Conservation (phyloP, 1,140 invertebrate genomes). For the Hydropsyche tenuis region DNA sequence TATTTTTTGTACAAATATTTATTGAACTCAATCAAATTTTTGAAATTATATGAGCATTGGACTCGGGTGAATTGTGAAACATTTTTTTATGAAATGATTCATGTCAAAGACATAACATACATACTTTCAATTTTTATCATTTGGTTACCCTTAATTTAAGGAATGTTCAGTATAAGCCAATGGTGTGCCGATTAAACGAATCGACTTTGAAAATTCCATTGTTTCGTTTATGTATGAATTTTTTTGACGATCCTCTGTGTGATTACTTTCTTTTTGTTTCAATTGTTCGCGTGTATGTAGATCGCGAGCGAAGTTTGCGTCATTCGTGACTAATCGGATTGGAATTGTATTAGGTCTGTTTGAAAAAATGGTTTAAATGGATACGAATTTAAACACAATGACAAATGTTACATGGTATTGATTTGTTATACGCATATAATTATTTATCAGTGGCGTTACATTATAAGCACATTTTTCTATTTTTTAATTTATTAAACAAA, state of each 20-base stretch:
- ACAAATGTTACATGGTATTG: constrained; percentile 27
- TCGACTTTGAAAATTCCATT: too few species aligned
- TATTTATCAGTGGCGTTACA: constrained; percentile 1
- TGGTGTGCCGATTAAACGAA: too few species aligned
- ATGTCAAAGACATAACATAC: too few species aligned
- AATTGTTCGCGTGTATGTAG: constrained; percentile 21
- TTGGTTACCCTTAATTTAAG: too few species aligned
- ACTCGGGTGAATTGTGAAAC: too few species aligned
- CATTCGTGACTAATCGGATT: constrained; percentile 26
- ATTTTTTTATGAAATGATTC: too few species aligned
- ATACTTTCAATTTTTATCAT: too few species aligned
- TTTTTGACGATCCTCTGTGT: neutral
- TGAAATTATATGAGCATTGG: too few species aligned
- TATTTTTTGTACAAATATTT: too few species aligned
- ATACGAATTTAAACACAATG: constrained; percentile 22
- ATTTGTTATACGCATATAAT: constrained; percentile 27
- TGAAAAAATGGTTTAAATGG: constrained; percentile 23
- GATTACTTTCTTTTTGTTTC: constrained; percentile 25
- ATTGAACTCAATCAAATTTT: too few species aligned
- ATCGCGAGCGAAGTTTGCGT: constrained; percentile 5
- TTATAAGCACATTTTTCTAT: neutral
- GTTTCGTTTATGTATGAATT: constrained; percentile 11
- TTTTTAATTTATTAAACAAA: too few species aligned
- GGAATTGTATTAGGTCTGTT: constrained; percentile 16
- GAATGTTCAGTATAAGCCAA: too few species aligned